Conservation (phyloP, 2,888 invertebrate species). For the Trichopria drosophilae region DNA sequence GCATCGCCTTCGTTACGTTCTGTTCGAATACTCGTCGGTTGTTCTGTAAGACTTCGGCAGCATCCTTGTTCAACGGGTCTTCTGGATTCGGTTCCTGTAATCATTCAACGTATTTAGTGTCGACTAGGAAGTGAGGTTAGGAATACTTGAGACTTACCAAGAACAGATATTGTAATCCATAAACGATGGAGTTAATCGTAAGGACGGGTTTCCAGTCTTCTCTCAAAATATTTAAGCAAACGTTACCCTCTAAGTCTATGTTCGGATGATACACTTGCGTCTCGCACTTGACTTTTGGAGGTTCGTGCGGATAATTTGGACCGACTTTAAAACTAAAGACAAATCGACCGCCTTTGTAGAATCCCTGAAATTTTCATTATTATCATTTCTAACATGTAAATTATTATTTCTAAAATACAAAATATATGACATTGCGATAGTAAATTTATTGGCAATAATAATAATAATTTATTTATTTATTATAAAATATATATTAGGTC, state of each 20-base stretch:
- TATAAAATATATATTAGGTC: no score
- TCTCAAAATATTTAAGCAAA: conserved; percentile 93
- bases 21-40: conserved; percentile 93
- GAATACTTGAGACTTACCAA: conserved; percentile 65
- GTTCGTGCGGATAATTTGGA: conserved; percentile 96
- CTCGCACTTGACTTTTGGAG: conserved; percentile 98
- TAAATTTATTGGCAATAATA: no score
- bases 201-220: conserved; percentile 99
- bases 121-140: no score
- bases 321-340: conserved; percentile 97
- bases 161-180: conserved; percentile 96
- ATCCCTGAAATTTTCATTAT: conserved; percentile 75
- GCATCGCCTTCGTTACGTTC: conserved; percentile 94
- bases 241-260: conserved; percentile 96
- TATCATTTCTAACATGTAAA: no score
- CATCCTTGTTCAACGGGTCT: conserved; percentile 97
- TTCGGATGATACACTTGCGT: conserved; percentile 98
- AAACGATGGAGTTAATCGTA: conserved; percentile 96
- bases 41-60: conserved; percentile 93
- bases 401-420: no score
- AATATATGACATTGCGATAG: no score
- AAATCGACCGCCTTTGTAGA: conserved; percentile 92
- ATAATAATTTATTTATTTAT: no score
- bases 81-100: conserved; percentile 95
- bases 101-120: no score